Base-by-base conservation (phyloP, 2,113 vertebrate genomes). In the Illadopsis cleaveri region DNA sequence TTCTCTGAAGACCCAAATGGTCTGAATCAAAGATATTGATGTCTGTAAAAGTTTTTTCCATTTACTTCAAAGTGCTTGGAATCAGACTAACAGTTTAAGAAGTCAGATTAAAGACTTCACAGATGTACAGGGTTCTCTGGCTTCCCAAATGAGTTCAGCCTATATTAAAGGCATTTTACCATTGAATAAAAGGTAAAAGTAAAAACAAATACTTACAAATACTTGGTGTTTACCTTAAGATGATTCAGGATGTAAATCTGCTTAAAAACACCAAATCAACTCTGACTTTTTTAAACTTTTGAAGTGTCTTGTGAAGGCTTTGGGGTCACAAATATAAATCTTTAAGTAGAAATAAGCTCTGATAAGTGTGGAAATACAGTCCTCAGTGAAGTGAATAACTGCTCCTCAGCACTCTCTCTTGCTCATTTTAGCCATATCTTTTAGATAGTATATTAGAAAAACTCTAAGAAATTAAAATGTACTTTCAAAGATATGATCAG, bases 51-150 rank as follows among this genome's bases (percentile, higher is more conserved):
- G 27, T 53, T 90, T 93, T 94, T 94, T 73, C 24, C 54, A 64
- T 85, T 88, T 93, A 77, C 62, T 96, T 96, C 90, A 66, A 88
- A 82, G 91, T 61, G 5, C 16, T 90, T 96, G 47, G 42, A 85
- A 51, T 86, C 58, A 83, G 57, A 64, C 42, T 77, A 65, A 54
- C n/a, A 64, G 11, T 4, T 80, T 91, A 48, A 77, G 70, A 82
- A 89, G 16, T n/a, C 18, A 31, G 58, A 91, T 73, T 90, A 91
- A 91, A 91, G 44, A 64, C 92, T 90, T 77, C 51, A 51, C 42
- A 94, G 71, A 88, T 73, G 75, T 58, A 65, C 17, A 48, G 40
- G 25, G 12, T 9, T 88, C 33, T 91, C 64, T 70, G 42, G 57
- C 25, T 71, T 90, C 28, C 44, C 30, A 81, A 15, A 77, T 45